Conservation (phyloP, 2,888 invertebrate species). For the Patella pellucida region DNA sequence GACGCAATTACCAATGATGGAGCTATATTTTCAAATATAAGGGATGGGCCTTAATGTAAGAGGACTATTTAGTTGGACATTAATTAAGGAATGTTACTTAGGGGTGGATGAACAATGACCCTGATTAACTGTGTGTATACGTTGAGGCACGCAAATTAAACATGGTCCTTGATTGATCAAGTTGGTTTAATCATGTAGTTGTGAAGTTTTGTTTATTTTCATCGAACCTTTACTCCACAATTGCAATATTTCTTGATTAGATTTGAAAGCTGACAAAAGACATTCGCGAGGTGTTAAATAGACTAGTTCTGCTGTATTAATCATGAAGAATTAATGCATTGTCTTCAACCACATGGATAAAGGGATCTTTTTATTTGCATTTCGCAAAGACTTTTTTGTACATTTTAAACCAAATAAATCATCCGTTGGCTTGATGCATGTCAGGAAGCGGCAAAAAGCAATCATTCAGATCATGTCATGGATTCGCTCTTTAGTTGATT, state of each 20-base stretch:
- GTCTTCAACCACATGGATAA: too few species aligned
- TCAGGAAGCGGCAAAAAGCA: not conserved
- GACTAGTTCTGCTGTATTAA: not conserved
- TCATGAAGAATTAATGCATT: too few species aligned
- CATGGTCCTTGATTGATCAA: not conserved
- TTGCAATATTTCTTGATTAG: not conserved
- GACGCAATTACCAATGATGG: too few species aligned
- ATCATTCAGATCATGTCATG: not conserved
- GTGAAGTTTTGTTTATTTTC: conserved; percentile 5
- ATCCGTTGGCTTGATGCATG: not conserved
- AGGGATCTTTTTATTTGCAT: not conserved
- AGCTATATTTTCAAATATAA: too few species aligned
- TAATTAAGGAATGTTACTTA: not conserved
- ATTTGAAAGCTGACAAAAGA: not conserved
- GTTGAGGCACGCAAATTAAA: not conserved
- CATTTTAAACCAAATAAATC: not conserved
- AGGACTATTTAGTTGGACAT: too few species aligned
- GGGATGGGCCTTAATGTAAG: too few species aligned
- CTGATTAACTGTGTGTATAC: not conserved
- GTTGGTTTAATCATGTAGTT: conserved; percentile 2
- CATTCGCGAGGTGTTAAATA: not conserved
- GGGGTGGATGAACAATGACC: conserved; percentile 1
- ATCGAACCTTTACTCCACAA: not conserved
- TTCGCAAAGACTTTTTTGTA: not conserved
- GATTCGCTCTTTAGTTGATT: too few species aligned